These are phyloP conservation scores for Spheniscus humboldti DNA, from an alignment of 2,797 vertebrate genomes.

Conservation along the genomic window DNA sequence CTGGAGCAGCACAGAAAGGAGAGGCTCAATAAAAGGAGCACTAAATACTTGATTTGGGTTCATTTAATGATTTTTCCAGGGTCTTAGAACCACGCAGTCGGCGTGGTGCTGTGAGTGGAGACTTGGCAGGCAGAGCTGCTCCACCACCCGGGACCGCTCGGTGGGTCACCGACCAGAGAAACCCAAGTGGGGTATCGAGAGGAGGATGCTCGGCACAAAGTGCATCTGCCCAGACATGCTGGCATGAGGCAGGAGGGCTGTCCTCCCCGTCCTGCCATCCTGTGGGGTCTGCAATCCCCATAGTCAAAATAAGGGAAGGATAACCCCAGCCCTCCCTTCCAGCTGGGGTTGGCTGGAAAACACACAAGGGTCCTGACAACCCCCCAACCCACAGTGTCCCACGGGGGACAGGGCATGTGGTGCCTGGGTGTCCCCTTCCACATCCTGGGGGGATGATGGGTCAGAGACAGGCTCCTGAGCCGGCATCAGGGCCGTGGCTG, in stretches of 20 bases:
- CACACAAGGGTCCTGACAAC: neutral
- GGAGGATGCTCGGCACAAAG: neutral
- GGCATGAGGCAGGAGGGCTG: neutral
- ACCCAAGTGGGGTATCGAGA: accelerated
- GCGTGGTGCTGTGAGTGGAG: neutral
- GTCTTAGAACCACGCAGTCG: neutral
- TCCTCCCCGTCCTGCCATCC: neutral
- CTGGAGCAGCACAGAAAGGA: neutral
- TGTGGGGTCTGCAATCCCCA: neutral
- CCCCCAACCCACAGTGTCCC: neutral
- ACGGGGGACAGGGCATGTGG: neutral
- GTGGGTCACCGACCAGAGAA: neutral
- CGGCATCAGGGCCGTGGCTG: accelerated
- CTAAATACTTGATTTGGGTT: neutral
- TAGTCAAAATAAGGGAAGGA: neutral
- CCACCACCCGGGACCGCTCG: too few relatives aligned
- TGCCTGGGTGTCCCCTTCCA: neutral
- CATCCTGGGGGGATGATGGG: neutral
- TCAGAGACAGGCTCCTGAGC: neutral
- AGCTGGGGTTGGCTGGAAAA: neutral
- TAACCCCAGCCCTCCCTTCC: neutral
- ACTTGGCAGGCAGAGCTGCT: neutral
- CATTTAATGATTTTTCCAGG: neutral
- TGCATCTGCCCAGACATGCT: neutral
- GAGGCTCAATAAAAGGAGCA: neutral